Evolutionary conservation across 2,888 invertebrate species (phyloP).

Genomic region (Poecilobothrus nobilitatus): DNA sequence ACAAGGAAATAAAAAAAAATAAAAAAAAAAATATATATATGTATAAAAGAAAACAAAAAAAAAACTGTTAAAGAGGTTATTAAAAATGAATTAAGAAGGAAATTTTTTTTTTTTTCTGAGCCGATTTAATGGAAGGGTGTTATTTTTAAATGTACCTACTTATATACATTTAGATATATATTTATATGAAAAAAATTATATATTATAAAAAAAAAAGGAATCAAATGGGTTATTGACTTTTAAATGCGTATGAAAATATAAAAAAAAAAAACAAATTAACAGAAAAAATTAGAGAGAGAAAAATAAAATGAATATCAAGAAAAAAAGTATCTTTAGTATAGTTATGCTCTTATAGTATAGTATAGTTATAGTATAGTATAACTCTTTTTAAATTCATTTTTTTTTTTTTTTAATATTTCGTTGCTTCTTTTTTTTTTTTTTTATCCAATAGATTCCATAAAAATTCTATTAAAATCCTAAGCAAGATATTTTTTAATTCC

Average conservation of each 20-base stretch:
- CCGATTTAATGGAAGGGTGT: not conserved
- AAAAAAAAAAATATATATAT: not conserved
- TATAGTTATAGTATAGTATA: too few species aligned
- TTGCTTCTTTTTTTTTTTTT: too few species aligned
- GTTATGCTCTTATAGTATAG: too few species aligned
- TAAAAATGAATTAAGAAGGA: not conserved
- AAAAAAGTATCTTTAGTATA: too few species aligned
- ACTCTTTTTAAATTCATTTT: too few species aligned
- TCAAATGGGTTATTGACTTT: not conserved
- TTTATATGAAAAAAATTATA: not conserved
- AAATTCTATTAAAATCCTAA: too few species aligned
- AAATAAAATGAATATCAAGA: too few species aligned
- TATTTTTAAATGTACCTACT: not conserved
- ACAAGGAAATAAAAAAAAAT: not conserved
- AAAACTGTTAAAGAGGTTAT: constrained; percentile 1
- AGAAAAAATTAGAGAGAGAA: too few species aligned
- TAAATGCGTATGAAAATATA: not conserved
- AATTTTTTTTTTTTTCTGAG: not conserved
- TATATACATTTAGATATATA: not conserved
- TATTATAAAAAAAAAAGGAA: not conserved
- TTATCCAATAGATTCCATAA: too few species aligned
- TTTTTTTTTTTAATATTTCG: too few species aligned
- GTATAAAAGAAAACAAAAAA: not conserved
- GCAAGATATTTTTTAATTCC: too few species aligned
- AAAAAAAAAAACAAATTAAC: too few species aligned